phyloP scores from a whole-genome alignment of 2,113 vertebrate genomes.

The Taurulus bubalis region DNA sequence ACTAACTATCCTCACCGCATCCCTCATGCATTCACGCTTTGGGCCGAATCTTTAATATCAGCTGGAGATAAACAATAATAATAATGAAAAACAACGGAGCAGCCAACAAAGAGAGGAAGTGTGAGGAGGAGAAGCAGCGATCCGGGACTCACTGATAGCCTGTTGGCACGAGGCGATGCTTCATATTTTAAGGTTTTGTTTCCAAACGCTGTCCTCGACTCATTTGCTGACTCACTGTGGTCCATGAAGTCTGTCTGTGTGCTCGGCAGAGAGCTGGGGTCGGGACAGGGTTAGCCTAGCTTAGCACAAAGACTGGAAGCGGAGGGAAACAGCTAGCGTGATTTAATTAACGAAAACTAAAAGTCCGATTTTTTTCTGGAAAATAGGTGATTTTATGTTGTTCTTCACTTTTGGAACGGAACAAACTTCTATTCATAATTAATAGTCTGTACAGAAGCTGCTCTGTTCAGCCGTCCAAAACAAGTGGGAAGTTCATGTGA shows the following conservation, averaged over 20 bases:
- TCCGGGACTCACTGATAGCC: conserved; percentile 46
- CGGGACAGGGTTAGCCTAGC: conserved; percentile 4
- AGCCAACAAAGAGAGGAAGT: conserved; percentile 21
- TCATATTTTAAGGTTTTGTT: conserved; percentile 51
- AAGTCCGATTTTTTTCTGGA: background rate
- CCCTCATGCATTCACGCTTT: conserved; percentile 56
- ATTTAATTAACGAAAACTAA: background rate
- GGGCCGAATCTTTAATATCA: conserved; percentile 59
- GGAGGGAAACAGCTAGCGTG: background rate
- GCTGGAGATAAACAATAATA: conserved; percentile 4
- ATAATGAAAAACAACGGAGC: conserved; percentile 17
- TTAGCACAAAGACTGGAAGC: conserved; percentile 17
- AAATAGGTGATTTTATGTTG: too few species aligned
- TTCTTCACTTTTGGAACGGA: too few species aligned
- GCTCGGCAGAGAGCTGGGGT: background rate
- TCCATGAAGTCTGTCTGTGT: conserved; percentile 21
- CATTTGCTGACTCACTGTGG: conserved; percentile 32
- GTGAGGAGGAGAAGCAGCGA: conserved; percentile 39
- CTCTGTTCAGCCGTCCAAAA: too few species aligned
- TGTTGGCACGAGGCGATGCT: conserved; percentile 46
- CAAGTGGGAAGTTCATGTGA: too few species aligned
- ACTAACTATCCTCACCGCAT: conserved; percentile 71
- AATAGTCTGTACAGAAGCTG: too few species aligned
- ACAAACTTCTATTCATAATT: too few species aligned
- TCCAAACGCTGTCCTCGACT: conserved; percentile 37